Conservation (phyloP, 1,140 invertebrate genomes). For the Leguminivora glycinivorella region DNA sequence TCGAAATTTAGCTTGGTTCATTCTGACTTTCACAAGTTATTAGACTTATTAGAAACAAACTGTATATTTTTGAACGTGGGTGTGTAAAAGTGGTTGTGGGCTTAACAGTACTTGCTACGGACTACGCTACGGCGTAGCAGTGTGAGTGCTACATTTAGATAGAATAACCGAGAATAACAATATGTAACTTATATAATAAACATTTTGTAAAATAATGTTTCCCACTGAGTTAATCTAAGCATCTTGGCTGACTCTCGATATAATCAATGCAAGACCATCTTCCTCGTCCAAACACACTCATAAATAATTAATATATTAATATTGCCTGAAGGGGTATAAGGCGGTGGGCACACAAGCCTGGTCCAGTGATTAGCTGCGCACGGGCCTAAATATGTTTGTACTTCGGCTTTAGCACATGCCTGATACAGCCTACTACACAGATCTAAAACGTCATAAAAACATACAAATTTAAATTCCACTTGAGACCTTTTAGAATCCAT, state of each 20-base stretch:
- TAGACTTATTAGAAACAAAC: too few species aligned
- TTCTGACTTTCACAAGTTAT: too few species aligned
- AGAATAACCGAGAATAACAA: too few species aligned
- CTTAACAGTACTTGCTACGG: neutral
- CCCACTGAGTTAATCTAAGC: neutral
- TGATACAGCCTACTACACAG: slow-evolving; percentile 48
- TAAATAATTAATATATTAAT: slow-evolving; percentile 29
- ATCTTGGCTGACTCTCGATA: neutral
- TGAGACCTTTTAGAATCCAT: neutral
- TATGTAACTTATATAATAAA: too few species aligned
- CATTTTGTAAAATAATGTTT: neutral
- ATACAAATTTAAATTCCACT: neutral
- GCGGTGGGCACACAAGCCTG: slow-evolving; percentile 54
- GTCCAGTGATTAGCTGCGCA: slow-evolving; percentile 65
- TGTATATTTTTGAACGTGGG: too few species aligned
- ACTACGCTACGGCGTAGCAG: neutral
- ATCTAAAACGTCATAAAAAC: neutral
- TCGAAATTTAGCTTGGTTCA: too few species aligned
- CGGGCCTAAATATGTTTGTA: slow-evolving; percentile 78
- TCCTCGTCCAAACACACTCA: neutral
- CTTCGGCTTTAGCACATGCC: slow-evolving; percentile 69
- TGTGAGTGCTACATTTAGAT: too few species aligned
- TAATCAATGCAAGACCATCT: slow-evolving; percentile 14
- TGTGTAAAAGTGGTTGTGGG: too few species aligned
- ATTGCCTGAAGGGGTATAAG: slow-evolving; percentile 60